Evolutionary conservation across 1,140 invertebrate species (phyloP).

Genomic region (Subanguina moxae): DNA sequence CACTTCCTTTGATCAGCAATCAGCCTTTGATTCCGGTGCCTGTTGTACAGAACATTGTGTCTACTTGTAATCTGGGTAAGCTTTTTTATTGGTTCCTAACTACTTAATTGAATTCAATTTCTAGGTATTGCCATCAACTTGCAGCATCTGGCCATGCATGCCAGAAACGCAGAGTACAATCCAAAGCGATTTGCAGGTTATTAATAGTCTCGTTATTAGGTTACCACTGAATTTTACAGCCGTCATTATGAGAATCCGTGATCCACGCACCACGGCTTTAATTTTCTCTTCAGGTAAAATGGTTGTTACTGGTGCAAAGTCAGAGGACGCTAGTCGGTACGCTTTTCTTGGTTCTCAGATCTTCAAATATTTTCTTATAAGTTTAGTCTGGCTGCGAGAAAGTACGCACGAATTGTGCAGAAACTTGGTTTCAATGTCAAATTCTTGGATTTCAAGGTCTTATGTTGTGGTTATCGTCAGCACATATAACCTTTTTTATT

Average conservation of each 20-base stretch:
- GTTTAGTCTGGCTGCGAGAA: conserved; percentile 71
- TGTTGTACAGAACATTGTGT: conserved; percentile 56
- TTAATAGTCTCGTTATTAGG: conserved; percentile 66
- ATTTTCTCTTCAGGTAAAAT: conserved; percentile 99
- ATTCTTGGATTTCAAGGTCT: conserved; percentile 74
- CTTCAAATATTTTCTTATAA: conserved; percentile 64
- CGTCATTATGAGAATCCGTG: conserved; percentile 98
- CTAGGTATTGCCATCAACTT: not conserved
- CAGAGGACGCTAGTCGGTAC: conserved; percentile 60
- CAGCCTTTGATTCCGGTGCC: conserved; percentile 43
- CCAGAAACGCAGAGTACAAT: conserved; percentile 96
- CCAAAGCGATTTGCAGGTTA: conserved; percentile 6
- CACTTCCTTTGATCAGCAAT: conserved; percentile 17
- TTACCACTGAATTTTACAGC: conserved; percentile 69
- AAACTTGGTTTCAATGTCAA: conserved; percentile 96
- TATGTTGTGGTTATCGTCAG: too few species aligned
- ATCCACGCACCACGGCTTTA: conserved; percentile 93
- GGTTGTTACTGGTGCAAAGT: conserved; percentile 99
- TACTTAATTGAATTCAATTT: not conserved
- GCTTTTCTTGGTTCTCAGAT: not conserved
- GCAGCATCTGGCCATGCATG: conserved; percentile 94
- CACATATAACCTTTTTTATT: too few species aligned
- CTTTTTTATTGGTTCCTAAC: not conserved
- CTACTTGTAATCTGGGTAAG: conserved; percentile 56
- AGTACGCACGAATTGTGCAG: conserved; percentile 86